Base-by-base conservation (phyloP, 2,888 invertebrate genomes). In the Drosophila putrida region DNA sequence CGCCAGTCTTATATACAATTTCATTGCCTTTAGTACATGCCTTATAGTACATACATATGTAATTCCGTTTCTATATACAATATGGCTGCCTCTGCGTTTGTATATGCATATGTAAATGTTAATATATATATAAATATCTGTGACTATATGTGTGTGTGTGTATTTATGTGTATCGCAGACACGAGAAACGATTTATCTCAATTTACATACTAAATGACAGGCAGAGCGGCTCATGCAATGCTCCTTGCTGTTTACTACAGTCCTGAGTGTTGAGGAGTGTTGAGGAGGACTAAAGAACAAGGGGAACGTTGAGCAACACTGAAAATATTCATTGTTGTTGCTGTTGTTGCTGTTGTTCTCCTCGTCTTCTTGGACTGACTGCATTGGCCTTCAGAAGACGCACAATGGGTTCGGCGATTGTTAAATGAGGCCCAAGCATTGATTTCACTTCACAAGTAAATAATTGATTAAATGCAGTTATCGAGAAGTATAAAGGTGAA, bases 151-250 rank as follows among this genome's bases (percentile, higher is more conserved):
- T 43, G 47, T 54, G 28, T 69, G 41, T 64, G 50, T 60, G 20
- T 49, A 28, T 65, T 41, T 71, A 63, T 67, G 64, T 75, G 58
- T 78, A 67, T 72, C 77, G 70, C 71, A 76, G 83, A 86, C 86
- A 81, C 83, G 73, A 85, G 80, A 88, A 86, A 80, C 85, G 82
- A 86, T 86, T 86, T 86, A 86, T 86, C 85, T 86, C 85, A 88
- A 86, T 86, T 86, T 88, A 86, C 86, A 86, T 88, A 86, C 88
- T 86, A 84, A 86, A 86, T 86, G 86, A 86, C 84, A 84, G 88
- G 82, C 83, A 80, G 82, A 73, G 75, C 81, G 51, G 71, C 84
- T 74, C 75, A 73, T 83, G 83, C 83, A 83, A 72, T 77, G 77
- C 75, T 81, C 63, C 69, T 77, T 68, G 69, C 58, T 67, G 57